Evolutionary conservation across 2,888 invertebrate genomes (phyloP).

Genomic region (Mantis religiosa): DNA sequence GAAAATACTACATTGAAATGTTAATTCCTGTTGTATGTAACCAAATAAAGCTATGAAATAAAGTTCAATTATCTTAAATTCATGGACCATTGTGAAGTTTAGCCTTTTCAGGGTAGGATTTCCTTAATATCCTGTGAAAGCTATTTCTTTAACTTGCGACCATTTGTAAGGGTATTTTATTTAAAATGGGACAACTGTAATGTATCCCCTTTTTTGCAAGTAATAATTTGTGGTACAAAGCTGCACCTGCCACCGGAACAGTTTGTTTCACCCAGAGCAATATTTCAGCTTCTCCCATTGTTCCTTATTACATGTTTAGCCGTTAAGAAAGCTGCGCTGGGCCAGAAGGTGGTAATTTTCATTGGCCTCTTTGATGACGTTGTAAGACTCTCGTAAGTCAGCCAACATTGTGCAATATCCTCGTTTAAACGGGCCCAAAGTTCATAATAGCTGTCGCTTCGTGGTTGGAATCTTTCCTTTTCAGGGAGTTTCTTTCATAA

Average conservation of each 20-base stretch:
- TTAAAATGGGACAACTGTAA: no score
- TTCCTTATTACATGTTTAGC: not conserved
- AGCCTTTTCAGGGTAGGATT: no score
- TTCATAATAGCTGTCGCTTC: slow-evolving; percentile 11
- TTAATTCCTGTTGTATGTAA: no score
- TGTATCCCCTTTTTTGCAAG: not conserved
- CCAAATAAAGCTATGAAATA: no score
- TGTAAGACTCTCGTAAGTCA: slow-evolving; percentile 1
- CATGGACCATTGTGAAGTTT: no score
- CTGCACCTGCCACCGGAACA: not conserved
- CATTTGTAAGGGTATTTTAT: no score
- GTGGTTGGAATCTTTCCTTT: slow-evolving; percentile 13
- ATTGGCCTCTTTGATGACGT: slow-evolving; percentile 7
- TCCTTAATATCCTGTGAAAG: no score
- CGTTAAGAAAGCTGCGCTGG: not conserved
- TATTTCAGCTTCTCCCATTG: not conserved
- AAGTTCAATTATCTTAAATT: no score
- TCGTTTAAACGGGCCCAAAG: not conserved
- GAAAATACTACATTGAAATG: no score
- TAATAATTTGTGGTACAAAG: not conserved
- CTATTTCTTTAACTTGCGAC: no score
- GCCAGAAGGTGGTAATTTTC: slow-evolving; percentile 10
- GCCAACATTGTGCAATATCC: slow-evolving; percentile 13
- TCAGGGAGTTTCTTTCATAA: not conserved
- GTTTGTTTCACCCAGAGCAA: not conserved